Base-by-base conservation (phyloP, 2,888 invertebrate species). In the Lysandra coridon region DNA sequence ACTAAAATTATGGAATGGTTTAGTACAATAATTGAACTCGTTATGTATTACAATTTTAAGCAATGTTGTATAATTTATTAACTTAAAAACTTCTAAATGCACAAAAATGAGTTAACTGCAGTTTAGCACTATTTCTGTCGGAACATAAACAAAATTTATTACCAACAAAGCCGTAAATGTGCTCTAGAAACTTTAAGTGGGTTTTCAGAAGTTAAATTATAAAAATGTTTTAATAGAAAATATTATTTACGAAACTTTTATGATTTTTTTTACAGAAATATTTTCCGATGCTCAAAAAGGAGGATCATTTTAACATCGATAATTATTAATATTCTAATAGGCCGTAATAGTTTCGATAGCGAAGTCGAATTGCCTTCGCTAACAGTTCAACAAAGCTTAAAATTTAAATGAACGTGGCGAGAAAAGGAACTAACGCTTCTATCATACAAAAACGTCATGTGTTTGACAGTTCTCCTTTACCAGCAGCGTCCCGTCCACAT, bases 91-190 rank as follows among this genome's bases (percentile, higher is more conserved):
- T 57, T 4, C 57, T 17, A 1, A 23, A 64, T 64, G 64, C 4
- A 30, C 64, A 64, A 62, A 62, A 64, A 64, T 30, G 12, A 30
- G 64, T 64, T 30, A 64, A 64, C 30, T 64, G 64, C 64, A 64
- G 23, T 30, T 64, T 64, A 64, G 64, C 30, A 30, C 10, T 64
- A 30, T 23, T 64, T 0, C 6, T 23, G 64, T 64, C 30, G 12
- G 62, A 64, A 64, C 30, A 30, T 64, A 64, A 64, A 64, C 62
- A 64, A 30, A 64, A 64, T 30, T 64, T 30, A 64, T 64, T 64
- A 12, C 64, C 64, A 3, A 64, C 64, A 30, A 12, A 30, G 64
- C 62, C 23, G 17, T 57, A 57, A 57, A 57, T 57, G 57, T 57
- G 57, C 57, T 57, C 62, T 62, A 23, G 23, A 62, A 62, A 62